Evolutionary conservation across 1,140 invertebrate species (phyloP), one percentile per base, ranked within the genome.

Genomic region (Papilio aristodemus): DNA sequence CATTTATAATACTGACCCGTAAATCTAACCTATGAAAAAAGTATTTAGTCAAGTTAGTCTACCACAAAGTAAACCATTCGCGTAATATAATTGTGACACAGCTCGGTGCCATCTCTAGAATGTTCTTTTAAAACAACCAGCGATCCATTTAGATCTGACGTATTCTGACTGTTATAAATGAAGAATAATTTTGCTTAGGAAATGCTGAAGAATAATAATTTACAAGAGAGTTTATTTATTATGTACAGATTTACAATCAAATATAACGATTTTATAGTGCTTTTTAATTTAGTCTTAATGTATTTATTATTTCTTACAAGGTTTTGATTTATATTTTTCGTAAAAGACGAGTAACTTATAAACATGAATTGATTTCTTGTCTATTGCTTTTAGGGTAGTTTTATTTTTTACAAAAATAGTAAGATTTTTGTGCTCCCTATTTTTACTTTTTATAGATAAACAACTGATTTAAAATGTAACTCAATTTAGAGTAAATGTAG

Each of bases 401-500:
- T n/a, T n/a, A n/a, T n/a, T n/a, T n/a, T n/a, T n/a, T n/a, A n/a
- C n/a, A n/a, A n/a, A n/a, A n/a, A n/a, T n/a, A n/a, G n/a, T n/a
- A n/a, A n/a, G n/a, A n/a, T n/a, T n/a, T n/a, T n/a, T n/a, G n/a
- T n/a, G n/a, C n/a, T n/a, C n/a, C n/a, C n/a, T n/a, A n/a, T n/a
- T n/a, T n/a, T n/a, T n/a, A n/a, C n/a, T n/a, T n/a, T n/a, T n/a
- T n/a, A n/a, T n/a, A n/a, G n/a, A n/a, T n/a, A 27, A 36, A 39
- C 14, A 60, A 54, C 32, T 39, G 17, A 39, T 38, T 1, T 38
- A 63, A 63, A 66, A 66, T 46, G 39, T 66, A 14, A 66, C 63
- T 66, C 41, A 66, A 66, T 66, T 46, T 14, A 32, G 9, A 66
- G 25, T 46, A 46, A 43, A 46, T 22, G 63, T 66, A 78, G 79